Percentiles rank a stretch among this genome's conserved stretches.
Evolutionary conservation across 1,140 invertebrate species (phyloP).

Genomic region (Hormaphis cornu): DNA sequence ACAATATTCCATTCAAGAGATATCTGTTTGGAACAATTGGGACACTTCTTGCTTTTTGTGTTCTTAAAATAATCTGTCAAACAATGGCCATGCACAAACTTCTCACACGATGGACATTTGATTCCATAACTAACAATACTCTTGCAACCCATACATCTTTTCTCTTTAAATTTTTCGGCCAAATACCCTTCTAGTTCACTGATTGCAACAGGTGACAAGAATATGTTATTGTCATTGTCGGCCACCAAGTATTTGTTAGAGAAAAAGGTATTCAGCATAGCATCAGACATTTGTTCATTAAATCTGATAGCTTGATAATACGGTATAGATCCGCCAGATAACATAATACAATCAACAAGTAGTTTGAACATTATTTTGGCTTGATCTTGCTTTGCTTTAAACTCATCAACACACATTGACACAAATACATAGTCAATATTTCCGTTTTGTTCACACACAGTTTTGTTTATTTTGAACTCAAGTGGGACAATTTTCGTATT

Average conservation of each 20-base stretch:
- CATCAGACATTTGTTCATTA: neutral
- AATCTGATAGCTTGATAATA: neutral
- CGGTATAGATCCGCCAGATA: neutral
- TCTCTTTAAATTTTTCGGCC: neutral
- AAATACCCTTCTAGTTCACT: slow-evolving; percentile 3
- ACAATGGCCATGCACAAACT: slow-evolving; percentile 11
- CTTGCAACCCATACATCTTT: slow-evolving; percentile 5
- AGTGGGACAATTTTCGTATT: slow-evolving; percentile 4
- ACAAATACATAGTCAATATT: neutral
- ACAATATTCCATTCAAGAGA: neutral
- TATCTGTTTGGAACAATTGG: neutral
- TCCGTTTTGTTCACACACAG: neutral
- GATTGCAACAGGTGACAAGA: neutral
- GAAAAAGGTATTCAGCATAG: neutral
- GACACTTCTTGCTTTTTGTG: neutral
- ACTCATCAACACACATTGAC: neutral
- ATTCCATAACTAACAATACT: slow-evolving; percentile 4
- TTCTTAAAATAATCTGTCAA: neutral
- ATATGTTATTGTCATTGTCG: neutral
- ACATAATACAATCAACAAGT: neutral
- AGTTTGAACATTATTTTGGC: neutral
- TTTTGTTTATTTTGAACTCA: slow-evolving; percentile 8
- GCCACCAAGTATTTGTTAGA: neutral
- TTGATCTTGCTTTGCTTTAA: neutral
- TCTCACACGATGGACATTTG: neutral